Evolutionary conservation across 53 echinoderm and acorn worm genomes (phyloP).

Genomic region (Arbacia lixula): DNA sequence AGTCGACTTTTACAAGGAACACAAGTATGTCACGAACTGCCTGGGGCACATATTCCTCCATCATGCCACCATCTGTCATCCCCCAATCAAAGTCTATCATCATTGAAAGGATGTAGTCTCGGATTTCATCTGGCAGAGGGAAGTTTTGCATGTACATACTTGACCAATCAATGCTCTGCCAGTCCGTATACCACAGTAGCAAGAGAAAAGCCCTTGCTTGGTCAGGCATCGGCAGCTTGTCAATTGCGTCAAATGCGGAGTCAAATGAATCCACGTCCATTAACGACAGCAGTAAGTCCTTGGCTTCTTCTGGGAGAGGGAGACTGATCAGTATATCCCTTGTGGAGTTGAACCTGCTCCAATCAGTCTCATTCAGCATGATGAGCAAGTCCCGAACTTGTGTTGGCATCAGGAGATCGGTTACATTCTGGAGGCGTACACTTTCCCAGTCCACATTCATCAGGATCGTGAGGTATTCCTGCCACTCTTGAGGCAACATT

Average conservation of each 20-base stretch:
- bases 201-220: not conserved
- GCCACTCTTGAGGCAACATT: constrained; percentile 18
- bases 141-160: not conserved
- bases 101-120: not conserved
- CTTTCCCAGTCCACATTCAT: constrained; percentile 21
- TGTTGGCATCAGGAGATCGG: constrained; percentile 20
- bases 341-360: not conserved
- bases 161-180: not conserved
- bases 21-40: not conserved
- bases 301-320: constrained; percentile 8
- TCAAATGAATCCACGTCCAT: not conserved
- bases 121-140: not conserved
- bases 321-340: not conserved
- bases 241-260: not conserved
- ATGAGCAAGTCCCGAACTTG: constrained; percentile 23
- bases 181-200: not conserved
- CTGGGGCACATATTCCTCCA: too few species aligned
- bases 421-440: not conserved
- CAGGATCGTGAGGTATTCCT: constrained; percentile 18
- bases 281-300: not conserved
- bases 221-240: not conserved
- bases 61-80: too few species aligned
- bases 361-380: constrained; percentile 12
- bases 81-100: not conserved
- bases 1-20: not conserved